phyloP scores from a whole-genome alignment of 2,888 invertebrate genomes.

The Drosophila setosimentum region DNA sequence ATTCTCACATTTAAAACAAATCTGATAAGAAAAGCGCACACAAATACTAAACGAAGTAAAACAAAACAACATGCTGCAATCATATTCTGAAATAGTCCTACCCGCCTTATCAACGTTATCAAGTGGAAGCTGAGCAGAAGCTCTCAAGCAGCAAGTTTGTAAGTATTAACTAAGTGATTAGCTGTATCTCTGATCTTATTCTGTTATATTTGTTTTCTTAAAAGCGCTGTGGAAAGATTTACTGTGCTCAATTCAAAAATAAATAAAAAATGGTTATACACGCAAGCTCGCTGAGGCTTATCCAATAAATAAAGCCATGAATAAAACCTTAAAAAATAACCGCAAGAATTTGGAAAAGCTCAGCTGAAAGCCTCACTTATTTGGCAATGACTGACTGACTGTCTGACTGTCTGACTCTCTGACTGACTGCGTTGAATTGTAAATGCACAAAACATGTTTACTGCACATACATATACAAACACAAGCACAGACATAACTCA shows the following conservation, averaged over 20 bases:
- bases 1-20: conserved; percentile 43
- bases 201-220: conserved; percentile 3
- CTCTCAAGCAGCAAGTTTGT: conserved; percentile 36
- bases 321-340: conserved; percentile 34
- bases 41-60: background rate
- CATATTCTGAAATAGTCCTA: conserved; percentile 43
- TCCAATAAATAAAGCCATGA: conserved; percentile 20
- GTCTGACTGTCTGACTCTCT: background rate
- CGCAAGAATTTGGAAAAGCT: conserved; percentile 47
- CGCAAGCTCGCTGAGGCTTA: conserved; percentile 57
- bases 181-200: conserved; percentile 18
- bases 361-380: conserved; percentile 56
- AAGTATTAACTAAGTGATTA: conserved; percentile 73
- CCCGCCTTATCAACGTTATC: conserved; percentile 25
- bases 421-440: conserved; percentile 21
- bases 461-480: conserved; percentile 28
- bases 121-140: conserved; percentile 4
- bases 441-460: conserved; percentile 69
- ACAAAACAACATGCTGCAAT: conserved; percentile 42
- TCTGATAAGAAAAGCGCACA: conserved; percentile 59
- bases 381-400: conserved; percentile 66
- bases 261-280: conserved; percentile 35
- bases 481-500: conserved; percentile 28
- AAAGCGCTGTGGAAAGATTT: conserved; percentile 55
- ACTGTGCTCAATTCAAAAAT: conserved; percentile 22